Percentiles rank a stretch among this genome's conserved stretches.
These are phyloP conservation scores for Crematogaster levior DNA, from an alignment of 2,888 invertebrate species.

Conservation along the genomic window DNA sequence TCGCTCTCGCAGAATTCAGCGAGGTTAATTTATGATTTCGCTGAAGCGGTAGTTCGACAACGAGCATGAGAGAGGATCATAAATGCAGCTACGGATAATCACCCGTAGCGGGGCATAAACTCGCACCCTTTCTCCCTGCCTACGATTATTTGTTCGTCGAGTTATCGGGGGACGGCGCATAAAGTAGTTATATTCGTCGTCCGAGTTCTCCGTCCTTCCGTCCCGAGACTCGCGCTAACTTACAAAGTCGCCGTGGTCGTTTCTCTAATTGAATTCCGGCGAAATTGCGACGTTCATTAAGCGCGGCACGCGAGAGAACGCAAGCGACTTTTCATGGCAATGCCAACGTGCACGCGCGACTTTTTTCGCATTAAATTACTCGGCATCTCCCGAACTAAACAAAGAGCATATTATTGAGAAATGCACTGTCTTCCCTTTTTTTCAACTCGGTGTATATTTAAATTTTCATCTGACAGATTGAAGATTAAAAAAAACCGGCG, in stretches of 20 bases:
- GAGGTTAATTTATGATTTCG: constrained; percentile 35
- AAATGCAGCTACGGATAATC: constrained; percentile 33
- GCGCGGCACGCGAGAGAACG: constrained; percentile 60
- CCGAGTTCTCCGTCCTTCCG: constrained; percentile 29
- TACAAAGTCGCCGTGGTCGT: constrained; percentile 44
- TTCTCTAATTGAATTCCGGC: constrained; percentile 70
- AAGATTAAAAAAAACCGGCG: neutral
- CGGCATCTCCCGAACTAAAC: neutral
- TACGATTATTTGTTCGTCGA: constrained; percentile 39
- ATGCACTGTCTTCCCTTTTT: neutral
- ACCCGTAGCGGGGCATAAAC: constrained; percentile 9
- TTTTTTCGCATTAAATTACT: constrained; percentile 26
- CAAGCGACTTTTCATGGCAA: constrained; percentile 28
- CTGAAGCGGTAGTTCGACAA: constrained; percentile 14
- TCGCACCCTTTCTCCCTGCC: neutral
- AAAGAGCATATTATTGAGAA: neutral
- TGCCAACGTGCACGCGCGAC: neutral
- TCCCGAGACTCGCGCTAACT: constrained; percentile 16
- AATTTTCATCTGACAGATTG: neutral
- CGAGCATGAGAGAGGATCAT: constrained; percentile 1
- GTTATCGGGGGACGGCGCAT: constrained; percentile 6
- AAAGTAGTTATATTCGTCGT: constrained; percentile 41
- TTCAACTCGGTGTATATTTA: neutral
- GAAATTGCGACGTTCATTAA: constrained; percentile 73
- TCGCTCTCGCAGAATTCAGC: constrained; percentile 28